Conservation (phyloP, 2,797 vertebrate genomes). For the Sebastes itinus region DNA sequence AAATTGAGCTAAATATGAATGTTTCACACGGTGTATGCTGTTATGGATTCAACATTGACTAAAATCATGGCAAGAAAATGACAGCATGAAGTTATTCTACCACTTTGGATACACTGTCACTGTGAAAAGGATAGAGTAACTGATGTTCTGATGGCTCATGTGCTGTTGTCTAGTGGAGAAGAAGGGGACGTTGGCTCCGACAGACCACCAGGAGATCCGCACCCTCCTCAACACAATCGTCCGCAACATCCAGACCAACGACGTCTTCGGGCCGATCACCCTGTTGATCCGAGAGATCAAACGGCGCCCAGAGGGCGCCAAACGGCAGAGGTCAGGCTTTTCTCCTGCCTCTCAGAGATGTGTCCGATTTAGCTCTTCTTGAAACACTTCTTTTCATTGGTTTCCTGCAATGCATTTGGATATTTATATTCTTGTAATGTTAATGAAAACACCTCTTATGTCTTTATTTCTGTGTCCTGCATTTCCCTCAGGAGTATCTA, state of each 20-base stretch:
- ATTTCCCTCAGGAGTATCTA: slow-evolving; percentile 88
- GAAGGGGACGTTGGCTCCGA: slow-evolving; percentile 81
- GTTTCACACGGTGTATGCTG: background rate
- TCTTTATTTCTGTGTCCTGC: background rate
- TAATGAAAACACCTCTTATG: background rate
- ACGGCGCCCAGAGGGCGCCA: slow-evolving; percentile 77
- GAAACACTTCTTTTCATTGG: background rate
- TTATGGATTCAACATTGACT: background rate
- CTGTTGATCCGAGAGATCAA: slow-evolving; percentile 86
- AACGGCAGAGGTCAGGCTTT: slow-evolving; percentile 88
- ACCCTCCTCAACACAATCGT: slow-evolving; percentile 90
- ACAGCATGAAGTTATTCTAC: background rate
- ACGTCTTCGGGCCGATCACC: slow-evolving; percentile 91
- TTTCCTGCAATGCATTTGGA: background rate
- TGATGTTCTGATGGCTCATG: background rate
- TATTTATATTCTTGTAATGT: background rate
- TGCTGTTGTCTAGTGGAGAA: slow-evolving; percentile 82
- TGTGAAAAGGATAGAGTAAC: background rate
- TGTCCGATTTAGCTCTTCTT: fast-evolving
- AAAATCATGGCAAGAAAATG: background rate
- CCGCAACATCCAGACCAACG: slow-evolving; percentile 92
- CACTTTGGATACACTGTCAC: background rate
- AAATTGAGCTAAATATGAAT: background rate
- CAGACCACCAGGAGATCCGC: slow-evolving; percentile 88
- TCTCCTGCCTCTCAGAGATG: background rate